phyloP scores from a whole-genome alignment of 2,888 invertebrate genomes.

The Nezara viridula region DNA sequence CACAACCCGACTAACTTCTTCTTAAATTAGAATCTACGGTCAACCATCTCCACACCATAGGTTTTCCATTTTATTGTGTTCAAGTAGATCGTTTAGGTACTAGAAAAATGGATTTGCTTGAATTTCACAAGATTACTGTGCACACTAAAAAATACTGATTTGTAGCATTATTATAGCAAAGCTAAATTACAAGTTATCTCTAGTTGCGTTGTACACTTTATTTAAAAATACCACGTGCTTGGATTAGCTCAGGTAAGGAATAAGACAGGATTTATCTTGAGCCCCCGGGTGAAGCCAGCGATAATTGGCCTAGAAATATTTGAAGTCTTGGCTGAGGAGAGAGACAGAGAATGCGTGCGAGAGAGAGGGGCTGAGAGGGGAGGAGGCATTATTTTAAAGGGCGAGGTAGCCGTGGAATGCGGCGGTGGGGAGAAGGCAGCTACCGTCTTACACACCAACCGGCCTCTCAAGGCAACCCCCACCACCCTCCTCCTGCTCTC shows the following conservation, averaged over 20 bases:
- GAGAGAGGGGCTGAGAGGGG: not conserved
- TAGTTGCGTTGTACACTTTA: not conserved
- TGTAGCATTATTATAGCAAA: too few species aligned
- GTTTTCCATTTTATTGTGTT: too few species aligned
- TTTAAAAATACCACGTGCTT: not conserved
- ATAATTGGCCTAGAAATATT: conserved; percentile 3
- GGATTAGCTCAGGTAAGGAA: not conserved
- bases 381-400: conserved; percentile 5
- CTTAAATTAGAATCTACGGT: too few species aligned
- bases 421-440: not conserved
- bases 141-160: too few species aligned
- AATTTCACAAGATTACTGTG: too few species aligned
- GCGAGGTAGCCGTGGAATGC: conserved; percentile 16
- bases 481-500: not conserved
- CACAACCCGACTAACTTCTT: too few species aligned
- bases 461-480: conserved; percentile 26
- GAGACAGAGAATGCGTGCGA: too few species aligned
- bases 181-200: not conserved
- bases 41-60: too few species aligned
- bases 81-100: too few species aligned
- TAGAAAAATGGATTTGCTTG: too few species aligned
- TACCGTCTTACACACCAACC: conserved; percentile 16
- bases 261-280: not conserved
- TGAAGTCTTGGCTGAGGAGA: not conserved
- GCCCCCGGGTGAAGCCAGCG: not conserved